Evolutionary conservation across 2,113 vertebrate species (phyloP).

Genomic region (Mormyrus lacerda): DNA sequence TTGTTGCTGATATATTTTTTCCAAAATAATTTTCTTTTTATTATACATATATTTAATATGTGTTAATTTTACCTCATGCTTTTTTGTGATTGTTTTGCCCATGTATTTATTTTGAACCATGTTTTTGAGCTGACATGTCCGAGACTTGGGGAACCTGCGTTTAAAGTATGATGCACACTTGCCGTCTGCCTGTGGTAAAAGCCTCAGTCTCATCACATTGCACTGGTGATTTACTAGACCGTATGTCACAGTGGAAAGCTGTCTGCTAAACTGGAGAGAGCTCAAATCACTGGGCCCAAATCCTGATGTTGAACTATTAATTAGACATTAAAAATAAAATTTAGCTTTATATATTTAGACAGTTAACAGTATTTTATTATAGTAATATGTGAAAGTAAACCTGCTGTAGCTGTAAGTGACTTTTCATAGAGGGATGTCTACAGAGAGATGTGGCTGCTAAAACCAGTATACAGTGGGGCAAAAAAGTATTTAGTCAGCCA

Average conservation of each 20-base stretch:
- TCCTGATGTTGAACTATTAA: neutral
- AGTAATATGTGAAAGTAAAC: neutral
- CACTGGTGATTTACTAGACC: neutral
- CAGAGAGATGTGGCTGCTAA: neutral
- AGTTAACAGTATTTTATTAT: neutral
- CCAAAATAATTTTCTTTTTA: neutral
- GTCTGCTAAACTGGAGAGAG: neutral
- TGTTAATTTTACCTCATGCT: neutral
- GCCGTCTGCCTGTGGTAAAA: neutral
- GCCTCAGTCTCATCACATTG: neutral
- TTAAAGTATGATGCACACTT: constrained; percentile 8
- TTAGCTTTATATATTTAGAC: neutral
- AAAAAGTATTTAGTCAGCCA: no score
- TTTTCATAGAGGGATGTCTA: neutral
- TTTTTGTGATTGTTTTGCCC: neutral
- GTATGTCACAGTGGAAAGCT: neutral
- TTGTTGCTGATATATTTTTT: neutral
- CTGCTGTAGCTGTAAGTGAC: neutral
- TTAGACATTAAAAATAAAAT: neutral
- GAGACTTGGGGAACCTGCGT: neutral
- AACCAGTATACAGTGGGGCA: neutral
- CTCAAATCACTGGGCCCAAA: neutral
- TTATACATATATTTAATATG: no score
- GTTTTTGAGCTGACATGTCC: neutral
- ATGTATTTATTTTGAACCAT: neutral